Conservation (phyloP, 2,113 vertebrate genomes). For the Chloroceryle aenea region DNA sequence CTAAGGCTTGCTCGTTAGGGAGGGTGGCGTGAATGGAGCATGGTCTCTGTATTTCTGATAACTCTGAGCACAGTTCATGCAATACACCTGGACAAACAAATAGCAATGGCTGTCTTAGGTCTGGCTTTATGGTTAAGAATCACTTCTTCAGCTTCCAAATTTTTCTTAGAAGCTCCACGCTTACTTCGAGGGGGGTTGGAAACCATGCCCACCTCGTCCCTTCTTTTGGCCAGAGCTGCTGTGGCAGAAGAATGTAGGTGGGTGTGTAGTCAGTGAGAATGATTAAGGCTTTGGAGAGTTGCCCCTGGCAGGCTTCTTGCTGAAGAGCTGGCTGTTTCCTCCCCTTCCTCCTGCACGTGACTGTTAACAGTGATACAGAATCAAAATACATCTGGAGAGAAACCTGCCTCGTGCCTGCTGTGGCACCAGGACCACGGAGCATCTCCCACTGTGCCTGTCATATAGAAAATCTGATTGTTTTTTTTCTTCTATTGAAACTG, state of each 20-base stretch:
- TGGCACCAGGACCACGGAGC: accelerated
- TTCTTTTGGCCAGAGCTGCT: not conserved
- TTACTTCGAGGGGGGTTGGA: not conserved
- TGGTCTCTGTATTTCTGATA: not conserved
- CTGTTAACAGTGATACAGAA: not conserved
- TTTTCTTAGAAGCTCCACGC: not conserved
- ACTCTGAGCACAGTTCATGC: not conserved
- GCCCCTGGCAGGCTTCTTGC: not conserved
- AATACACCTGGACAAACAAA: not conserved
- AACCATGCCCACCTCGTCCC: not conserved
- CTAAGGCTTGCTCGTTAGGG: not conserved
- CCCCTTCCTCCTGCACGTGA: not conserved
- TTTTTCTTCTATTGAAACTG: not conserved
- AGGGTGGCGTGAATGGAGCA: not conserved
- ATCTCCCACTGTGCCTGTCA: not conserved
- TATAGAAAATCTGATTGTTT: not conserved
- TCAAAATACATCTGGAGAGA: not conserved
- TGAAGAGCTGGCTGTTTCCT: not conserved
- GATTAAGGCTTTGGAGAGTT: not conserved
- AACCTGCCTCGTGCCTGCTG: not conserved
- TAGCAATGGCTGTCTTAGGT: accelerated
- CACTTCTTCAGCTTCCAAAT: not conserved
- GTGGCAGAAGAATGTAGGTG: not conserved
- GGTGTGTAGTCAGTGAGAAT: not conserved
- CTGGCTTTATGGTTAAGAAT: not conserved